phyloP scores from a whole-genome alignment of 2,797 vertebrate genomes.

The Sebastes dallii region DNA sequence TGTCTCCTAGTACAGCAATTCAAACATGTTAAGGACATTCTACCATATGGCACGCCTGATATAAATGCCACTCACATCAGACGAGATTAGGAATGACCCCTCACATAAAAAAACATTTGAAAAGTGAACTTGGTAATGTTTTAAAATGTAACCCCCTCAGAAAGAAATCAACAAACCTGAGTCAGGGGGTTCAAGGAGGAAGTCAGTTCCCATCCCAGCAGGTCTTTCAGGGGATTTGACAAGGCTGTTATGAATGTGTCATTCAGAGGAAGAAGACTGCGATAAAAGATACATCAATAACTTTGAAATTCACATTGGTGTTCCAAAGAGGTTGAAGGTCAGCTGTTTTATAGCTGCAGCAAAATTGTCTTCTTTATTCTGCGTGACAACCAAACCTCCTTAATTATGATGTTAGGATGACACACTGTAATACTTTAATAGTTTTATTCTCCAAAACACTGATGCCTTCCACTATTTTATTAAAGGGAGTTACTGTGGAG shows the following conservation, averaged over 20 bases:
- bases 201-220: neutral
- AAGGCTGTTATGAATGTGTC: neutral
- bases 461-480: neutral
- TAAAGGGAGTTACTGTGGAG: neutral
- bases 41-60: neutral
- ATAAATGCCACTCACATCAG: neutral
- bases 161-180: neutral
- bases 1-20: neutral
- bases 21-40: neutral
- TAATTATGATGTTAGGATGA: neutral
- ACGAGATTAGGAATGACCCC: neutral
- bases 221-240: neutral
- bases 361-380: conserved; percentile 13
- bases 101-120: neutral
- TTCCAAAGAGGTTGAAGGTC: conserved; percentile 12
- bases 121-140: neutral
- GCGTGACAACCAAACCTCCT: neutral
- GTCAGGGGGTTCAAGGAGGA: neutral
- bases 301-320: neutral
- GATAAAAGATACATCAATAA: neutral
- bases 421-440: neutral
- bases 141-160: neutral
- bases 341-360: neutral
- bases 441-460: neutral
- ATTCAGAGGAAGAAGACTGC: neutral